These are phyloP conservation scores for Himantopus leucocephalus DNA, from an alignment of 2,113 vertebrate genomes.

Conservation along the genomic window DNA sequence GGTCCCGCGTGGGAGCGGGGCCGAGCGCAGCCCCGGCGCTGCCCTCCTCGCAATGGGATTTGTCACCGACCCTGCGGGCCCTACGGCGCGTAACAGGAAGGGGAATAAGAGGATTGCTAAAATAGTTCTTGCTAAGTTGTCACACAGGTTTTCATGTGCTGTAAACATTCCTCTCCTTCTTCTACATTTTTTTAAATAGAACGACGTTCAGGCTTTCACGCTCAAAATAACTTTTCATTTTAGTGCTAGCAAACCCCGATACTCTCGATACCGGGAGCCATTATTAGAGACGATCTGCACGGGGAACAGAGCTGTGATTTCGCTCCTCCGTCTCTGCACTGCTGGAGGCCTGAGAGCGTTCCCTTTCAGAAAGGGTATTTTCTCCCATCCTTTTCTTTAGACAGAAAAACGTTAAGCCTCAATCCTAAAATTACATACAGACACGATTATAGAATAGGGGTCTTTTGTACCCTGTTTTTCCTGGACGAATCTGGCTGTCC, in stretches of 20 bases:
- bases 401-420: background rate
- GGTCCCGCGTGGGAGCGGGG: no score
- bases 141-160: conserved; percentile 48
- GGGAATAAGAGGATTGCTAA: conserved; percentile 48
- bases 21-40: background rate
- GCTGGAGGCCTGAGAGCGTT: background rate
- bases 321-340: background rate
- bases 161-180: conserved; percentile 40
- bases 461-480: conserved; percentile 32
- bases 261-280: background rate
- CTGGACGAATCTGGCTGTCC: conserved; percentile 2
- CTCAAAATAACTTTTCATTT: conserved; percentile 40
- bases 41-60: background rate
- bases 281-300: background rate
- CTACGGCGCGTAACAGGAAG: conserved; percentile 13
- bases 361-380: conserved; percentile 3
- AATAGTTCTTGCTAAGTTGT: conserved; percentile 51
- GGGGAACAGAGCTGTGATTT: background rate
- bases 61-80: background rate
- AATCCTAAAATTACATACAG: conserved; percentile 7
- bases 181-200: background rate
- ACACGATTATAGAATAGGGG: conserved; percentile 28
- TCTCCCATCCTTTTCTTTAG: background rate
- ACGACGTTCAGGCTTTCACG: background rate
- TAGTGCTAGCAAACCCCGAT: background rate